Evolutionary conservation across 2,113 vertebrate species (phyloP).

Genomic region (Syngnathoides biaculeatus): DNA sequence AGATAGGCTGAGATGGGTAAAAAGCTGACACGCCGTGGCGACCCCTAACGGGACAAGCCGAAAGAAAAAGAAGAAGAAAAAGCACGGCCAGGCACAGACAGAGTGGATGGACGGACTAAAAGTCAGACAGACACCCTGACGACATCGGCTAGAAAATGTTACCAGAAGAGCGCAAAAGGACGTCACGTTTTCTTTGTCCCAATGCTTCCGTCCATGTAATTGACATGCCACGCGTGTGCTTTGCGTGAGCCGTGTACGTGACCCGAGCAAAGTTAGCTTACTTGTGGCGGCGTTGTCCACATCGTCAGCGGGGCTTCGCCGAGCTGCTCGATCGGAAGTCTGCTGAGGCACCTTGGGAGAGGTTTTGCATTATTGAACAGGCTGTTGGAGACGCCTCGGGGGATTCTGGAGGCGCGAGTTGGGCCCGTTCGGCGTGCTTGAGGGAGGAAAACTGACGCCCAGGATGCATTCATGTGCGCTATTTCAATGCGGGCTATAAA

Average conservation of each 20-base stretch:
- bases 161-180: too few species aligned
- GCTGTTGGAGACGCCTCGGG: slow-evolving; percentile 62
- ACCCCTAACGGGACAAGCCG: too few species aligned
- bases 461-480: slow-evolving; percentile 62
- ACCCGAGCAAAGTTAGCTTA: slow-evolving; percentile 68
- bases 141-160: too few species aligned
- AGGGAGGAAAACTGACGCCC: slow-evolving; percentile 52
- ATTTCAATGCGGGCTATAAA: slow-evolving; percentile 66
- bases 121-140: too few species aligned
- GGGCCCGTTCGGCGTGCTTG: slow-evolving; percentile 57
- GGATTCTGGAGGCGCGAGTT: slow-evolving; percentile 57
- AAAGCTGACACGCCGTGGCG: too few species aligned
- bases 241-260: too few species aligned
- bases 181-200: background rate
- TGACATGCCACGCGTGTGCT: background rate
- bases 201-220: background rate
- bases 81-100: too few species aligned
- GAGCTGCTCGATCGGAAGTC: slow-evolving; percentile 41
- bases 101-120: too few species aligned
- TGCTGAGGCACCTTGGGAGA: slow-evolving; percentile 58
- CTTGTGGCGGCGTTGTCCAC: slow-evolving; percentile 81
- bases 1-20: too few species aligned
- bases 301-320: slow-evolving; percentile 68
- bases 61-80: too few species aligned
- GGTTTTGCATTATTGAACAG: slow-evolving; percentile 69